Percentiles rank a stretch among this genome's conserved stretches.
phyloP scores from a whole-genome alignment of 92 coral and sea anemone species.

The Zoanthus gigantus region DNA sequence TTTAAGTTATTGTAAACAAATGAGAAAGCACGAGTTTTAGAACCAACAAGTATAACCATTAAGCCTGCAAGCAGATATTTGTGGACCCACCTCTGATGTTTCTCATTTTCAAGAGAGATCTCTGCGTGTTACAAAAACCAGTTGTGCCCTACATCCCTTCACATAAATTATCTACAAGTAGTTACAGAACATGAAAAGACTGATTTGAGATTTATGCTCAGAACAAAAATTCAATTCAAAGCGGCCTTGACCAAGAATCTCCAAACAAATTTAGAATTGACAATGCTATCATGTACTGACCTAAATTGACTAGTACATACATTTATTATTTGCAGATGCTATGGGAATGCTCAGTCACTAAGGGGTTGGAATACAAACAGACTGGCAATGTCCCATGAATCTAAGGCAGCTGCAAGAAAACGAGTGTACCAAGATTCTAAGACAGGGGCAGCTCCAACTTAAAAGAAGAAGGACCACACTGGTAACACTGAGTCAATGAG shows the following conservation, averaged over 20 bases:
- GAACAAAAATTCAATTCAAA: background rate
- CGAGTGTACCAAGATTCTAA: conserved; percentile 21
- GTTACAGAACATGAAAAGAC: background rate
- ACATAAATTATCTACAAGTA: conserved; percentile 8
- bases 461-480: conserved; percentile 44
- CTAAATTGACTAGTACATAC: background rate
- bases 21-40: background rate
- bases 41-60: conserved; percentile 11
- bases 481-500: conserved; percentile 20
- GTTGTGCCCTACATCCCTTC: background rate
- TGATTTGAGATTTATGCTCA: conserved; percentile 1
- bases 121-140: background rate
- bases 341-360: conserved; percentile 66
- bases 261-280: background rate
- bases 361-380: conserved; percentile 45
- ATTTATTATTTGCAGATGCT: conserved; percentile 45
- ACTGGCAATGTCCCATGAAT: conserved; percentile 41
- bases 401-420: conserved; percentile 53
- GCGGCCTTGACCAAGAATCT: background rate
- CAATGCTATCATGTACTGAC: background rate
- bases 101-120: conserved; percentile 5
- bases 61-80: background rate
- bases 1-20: background rate
- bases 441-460: conserved; percentile 6
- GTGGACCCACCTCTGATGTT: background rate